Conservation (phyloP, 2,888 invertebrate genomes). For the Prionchulus punctatus region DNA sequence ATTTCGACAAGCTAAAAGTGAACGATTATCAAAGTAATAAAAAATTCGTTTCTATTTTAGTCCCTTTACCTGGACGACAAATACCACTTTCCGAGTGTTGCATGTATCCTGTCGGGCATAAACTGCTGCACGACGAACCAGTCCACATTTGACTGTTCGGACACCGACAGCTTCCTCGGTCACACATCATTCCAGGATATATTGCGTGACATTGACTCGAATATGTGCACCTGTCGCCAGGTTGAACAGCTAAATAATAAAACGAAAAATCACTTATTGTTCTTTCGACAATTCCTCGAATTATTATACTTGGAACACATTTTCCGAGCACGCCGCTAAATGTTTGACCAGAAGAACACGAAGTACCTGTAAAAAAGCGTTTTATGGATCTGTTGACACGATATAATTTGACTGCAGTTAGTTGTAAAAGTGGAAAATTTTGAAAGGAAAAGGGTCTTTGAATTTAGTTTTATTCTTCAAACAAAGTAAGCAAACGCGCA, state of each 20-base stretch:
- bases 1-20: slow-evolving; percentile 18
- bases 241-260: slow-evolving; percentile 22
- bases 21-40: neutral
- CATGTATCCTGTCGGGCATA: slow-evolving; percentile 20
- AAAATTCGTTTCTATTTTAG: neutral
- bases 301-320: slow-evolving; percentile 19
- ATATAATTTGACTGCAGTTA: no score
- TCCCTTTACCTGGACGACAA: slow-evolving; percentile 23
- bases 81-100: slow-evolving; percentile 20
- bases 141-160: slow-evolving; percentile 16
- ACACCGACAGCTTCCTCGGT: slow-evolving; percentile 20
- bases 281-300: neutral
- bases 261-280: neutral
- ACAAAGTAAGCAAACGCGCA: no score
- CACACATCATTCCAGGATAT: slow-evolving; percentile 26
- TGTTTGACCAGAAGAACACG: slow-evolving; percentile 22
- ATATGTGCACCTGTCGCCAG: slow-evolving; percentile 27
- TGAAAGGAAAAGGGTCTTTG: no score
- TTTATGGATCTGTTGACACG: no score
- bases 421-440: no score
- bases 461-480: no score
- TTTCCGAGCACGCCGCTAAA: slow-evolving; percentile 28
- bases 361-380: slow-evolving; percentile 14
- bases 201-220: slow-evolving; percentile 29
- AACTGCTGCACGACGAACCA: slow-evolving; percentile 15